These are phyloP conservation scores for Siderastrea radians DNA, from an alignment of 92 coral and sea anemone species.

Conservation along the genomic window DNA sequence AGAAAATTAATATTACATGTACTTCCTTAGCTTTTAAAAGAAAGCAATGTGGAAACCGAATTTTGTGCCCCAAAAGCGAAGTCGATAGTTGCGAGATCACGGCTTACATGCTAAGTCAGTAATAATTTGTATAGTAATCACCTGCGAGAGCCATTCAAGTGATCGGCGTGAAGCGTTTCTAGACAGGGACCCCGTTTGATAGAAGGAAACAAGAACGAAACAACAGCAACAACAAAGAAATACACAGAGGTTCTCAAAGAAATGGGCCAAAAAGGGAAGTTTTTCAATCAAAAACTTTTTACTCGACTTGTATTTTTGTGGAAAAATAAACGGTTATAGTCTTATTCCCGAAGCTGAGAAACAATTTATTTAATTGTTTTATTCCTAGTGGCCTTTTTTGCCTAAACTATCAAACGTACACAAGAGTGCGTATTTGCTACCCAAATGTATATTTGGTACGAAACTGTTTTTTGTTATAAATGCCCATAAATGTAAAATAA, in stretches of 20 bases:
- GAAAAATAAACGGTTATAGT: background rate
- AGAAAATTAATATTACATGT: background rate
- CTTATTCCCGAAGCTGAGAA: background rate
- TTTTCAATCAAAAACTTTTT: background rate
- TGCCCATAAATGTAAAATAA: background rate
- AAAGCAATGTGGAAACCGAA: background rate
- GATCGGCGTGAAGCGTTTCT: too few species aligned
- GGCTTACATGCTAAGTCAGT: background rate
- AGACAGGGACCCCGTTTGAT: too few species aligned
- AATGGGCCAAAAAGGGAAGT: constrained; percentile 13
- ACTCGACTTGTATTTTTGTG: background rate
- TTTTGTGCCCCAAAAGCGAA: background rate
- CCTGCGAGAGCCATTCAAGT: too few species aligned
- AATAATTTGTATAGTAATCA: too few species aligned
- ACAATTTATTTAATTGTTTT: background rate
- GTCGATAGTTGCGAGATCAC: background rate
- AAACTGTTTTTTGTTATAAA: background rate
- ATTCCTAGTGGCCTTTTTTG: constrained; percentile 3
- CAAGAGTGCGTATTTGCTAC: background rate
- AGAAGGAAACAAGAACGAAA: too few species aligned
- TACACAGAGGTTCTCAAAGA: background rate
- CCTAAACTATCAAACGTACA: background rate
- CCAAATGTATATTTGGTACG: background rate
- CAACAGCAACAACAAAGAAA: too few species aligned
- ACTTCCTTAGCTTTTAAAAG: background rate